Conservation (phyloP, 2,113 vertebrate genomes). For the chimpanzee (Pan troglodytes) region NHGRI_mPanTro3-v2.1_pri NC_072398.2:62443501-62444000, state of each 20-base stretch:
- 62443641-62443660: not conserved
- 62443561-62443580: too few relatives aligned
- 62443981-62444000: not conserved
- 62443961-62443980: not conserved
- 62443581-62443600: too few relatives aligned
- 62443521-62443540: too few relatives aligned
- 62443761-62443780: not conserved
- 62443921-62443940: not conserved
- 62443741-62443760: not conserved
- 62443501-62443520: too few relatives aligned
- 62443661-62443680: not conserved
- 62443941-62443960: not conserved
- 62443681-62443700: not conserved
- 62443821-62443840: not conserved
- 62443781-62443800: not conserved
- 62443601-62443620: too few relatives aligned
- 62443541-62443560: too few relatives aligned
- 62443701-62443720: not conserved
- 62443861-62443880: slow-evolving; percentile 57
- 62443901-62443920: not conserved
- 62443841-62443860: slow-evolving; percentile 8
- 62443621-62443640: too few relatives aligned
- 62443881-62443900: not conserved
- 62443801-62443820: not conserved
- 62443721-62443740: fast-evolving